Conservation (phyloP, 2,113 vertebrate genomes). For the Charina bottae region DNA sequence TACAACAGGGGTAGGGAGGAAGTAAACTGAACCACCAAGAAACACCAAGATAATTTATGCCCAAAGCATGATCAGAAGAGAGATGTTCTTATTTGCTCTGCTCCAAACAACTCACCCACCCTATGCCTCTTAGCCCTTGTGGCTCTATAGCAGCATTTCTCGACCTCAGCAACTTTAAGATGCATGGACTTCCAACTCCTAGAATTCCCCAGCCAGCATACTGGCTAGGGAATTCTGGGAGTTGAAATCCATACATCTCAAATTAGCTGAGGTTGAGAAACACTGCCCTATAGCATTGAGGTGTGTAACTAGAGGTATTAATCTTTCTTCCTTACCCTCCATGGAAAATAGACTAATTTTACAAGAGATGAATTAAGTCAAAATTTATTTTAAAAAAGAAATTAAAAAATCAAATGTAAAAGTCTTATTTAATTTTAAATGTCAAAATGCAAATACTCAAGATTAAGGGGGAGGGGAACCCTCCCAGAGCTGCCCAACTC, state of each 20-base stretch:
- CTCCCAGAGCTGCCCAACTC: neutral
- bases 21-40: neutral
- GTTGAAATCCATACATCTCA: too few relatives aligned
- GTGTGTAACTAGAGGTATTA: neutral
- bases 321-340: neutral
- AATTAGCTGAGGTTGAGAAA: too few relatives aligned
- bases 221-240: too few relatives aligned
- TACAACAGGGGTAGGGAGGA: neutral
- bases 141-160: neutral
- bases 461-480: neutral
- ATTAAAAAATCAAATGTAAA: neutral
- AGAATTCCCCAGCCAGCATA: neutral
- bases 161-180: neutral
- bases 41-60: neutral
- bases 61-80: neutral
- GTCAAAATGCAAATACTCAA: neutral
- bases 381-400: neutral
- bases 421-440: neutral
- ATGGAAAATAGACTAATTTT: neutral
- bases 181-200: neutral
- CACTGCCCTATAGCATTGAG: neutral
- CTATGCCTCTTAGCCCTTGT: neutral
- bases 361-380: neutral
- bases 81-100: neutral
- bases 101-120: neutral